phyloP scores from a whole-genome alignment of 2,113 vertebrate species.

The Catagonus wagneri region DNA sequence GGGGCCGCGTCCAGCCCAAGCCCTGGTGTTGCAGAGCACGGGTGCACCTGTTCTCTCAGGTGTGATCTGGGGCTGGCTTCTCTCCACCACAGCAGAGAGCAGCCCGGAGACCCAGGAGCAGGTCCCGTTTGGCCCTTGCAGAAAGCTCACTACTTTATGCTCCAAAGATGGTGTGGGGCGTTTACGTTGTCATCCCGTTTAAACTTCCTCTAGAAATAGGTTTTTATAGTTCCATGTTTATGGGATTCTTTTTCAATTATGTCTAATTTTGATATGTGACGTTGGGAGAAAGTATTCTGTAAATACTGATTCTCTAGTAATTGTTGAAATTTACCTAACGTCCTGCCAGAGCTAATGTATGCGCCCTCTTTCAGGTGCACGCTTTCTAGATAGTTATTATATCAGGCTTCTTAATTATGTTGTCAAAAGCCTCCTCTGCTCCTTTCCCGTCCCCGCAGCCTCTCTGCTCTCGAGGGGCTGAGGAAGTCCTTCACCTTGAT shows the following conservation, averaged over 20 bases:
- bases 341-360: accelerated
- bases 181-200: not conserved
- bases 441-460: too few species aligned
- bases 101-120: accelerated
- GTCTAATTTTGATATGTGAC: not conserved
- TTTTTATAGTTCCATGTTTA: not conserved
- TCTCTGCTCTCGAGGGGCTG: accelerated
- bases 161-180: accelerated
- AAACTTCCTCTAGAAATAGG: not conserved
- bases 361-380: not conserved
- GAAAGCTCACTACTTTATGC: not conserved
- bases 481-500: not conserved
- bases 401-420: too few species aligned
- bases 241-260: not conserved
- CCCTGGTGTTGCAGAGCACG: accelerated
- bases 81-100: accelerated
- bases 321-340: not conserved
- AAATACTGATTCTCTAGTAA: not conserved
- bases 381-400: not conserved
- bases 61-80: accelerated
- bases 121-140: not conserved
- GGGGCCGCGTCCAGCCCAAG: not conserved
- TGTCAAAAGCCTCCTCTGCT: not conserved
- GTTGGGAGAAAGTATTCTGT: not conserved
- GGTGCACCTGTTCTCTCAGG: not conserved